Base-by-base conservation (phyloP, 2,113 vertebrate genomes). In the Cariama cristata region DNA sequence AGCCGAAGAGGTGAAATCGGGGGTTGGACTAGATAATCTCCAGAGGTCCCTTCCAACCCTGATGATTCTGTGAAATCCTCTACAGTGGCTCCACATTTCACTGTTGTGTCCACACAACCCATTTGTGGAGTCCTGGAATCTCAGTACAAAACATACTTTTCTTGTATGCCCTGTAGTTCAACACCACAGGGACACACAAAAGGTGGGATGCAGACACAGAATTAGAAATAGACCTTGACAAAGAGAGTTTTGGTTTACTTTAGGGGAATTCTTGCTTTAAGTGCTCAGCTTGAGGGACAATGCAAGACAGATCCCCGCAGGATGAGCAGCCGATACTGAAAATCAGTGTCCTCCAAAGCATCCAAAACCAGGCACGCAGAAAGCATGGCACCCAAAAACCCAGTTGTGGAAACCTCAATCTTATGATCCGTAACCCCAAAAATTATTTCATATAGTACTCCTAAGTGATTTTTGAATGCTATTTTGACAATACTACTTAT, bases 161-260 rank as follows among this genome's bases (percentile, higher is more conserved):
- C 49, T 2, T n/a, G 64, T 0, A 0, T 4, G 10, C 28, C 63
- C 84, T 67, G 15, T 0, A 38, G 62, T 3, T 60, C 76, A 82
- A 24, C 28, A n/a, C 0, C 60, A 68, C 0, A 1, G 7, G 40
- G 23, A 87, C 18, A 27, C 9, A 33, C 52, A 82, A 67, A 84
- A 64, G 23, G 56, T 32, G 28, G 49, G 60, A 93, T 68, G 62
- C 32, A 59, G 35, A 49, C 16, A 62, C 11, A 35, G n/a, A 79
- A 63, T 2, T 62, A 62, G 42, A 86, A 92, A 32, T 3, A 75
- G 52, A 60, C n/a, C 38, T 21, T 69, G 63, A 67, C 28, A 88
- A 69, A 47, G 15, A 72, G 38, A 35, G 16, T 33, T 88, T 49
- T 63, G 14, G 40, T 56, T 15, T 68, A 1, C 35, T 81, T 84